Percentiles rank a stretch among this genome's conserved stretches.
phyloP scores from a whole-genome alignment of 2,797 vertebrate genomes.

The Enteromius paludinosus region DNA sequence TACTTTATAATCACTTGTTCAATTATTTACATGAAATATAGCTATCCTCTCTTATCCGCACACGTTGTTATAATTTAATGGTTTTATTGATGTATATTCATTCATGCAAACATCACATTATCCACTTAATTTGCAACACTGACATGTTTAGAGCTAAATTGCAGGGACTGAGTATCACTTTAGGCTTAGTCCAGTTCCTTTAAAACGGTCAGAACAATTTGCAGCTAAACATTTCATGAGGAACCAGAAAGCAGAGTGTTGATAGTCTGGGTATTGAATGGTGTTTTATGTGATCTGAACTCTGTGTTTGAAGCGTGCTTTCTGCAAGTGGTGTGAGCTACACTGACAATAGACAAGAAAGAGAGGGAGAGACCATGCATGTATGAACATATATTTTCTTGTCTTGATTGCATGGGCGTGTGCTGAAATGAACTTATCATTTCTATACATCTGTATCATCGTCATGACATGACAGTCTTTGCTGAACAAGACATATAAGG shows the following conservation, averaged over 20 bases:
- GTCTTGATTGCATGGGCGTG: neutral
- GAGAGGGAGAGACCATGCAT: neutral
- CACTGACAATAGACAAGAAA: neutral
- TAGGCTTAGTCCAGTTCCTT: neutral
- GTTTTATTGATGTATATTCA: neutral
- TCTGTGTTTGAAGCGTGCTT: neutral
- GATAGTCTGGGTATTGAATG: neutral
- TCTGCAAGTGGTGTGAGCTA: neutral
- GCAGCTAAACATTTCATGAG: neutral
- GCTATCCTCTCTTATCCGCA: neutral
- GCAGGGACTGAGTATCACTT: neutral
- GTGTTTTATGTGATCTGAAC: neutral
- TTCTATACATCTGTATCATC: neutral
- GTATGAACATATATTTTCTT: neutral
- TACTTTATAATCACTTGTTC: neutral
- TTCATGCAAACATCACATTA: neutral
- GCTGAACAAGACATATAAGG: neutral
- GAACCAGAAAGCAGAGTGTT: neutral
- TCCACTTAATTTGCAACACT: neutral
- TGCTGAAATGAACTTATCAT: neutral
- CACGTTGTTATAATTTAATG: too few species aligned
- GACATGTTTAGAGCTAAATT: neutral
- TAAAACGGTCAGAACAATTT: neutral
- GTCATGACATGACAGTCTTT: conserved; percentile 3
- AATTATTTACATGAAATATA: neutral